phyloP scores from a whole-genome alignment of 35 echinoderm and acorn worm genomes.

The Stichopus chloronotus region DNA sequence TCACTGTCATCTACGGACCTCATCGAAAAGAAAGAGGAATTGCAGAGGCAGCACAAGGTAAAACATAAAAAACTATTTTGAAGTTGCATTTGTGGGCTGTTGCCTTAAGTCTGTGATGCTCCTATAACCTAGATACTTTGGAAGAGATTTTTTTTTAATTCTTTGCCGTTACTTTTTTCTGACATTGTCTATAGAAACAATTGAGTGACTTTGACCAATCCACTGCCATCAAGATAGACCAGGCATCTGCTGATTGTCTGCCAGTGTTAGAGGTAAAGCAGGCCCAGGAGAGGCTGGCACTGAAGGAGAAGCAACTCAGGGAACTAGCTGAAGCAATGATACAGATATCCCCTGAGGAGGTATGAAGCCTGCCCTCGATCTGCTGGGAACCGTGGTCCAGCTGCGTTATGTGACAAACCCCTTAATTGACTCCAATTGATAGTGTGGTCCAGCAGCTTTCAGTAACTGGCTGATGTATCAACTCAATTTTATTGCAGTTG shows the following conservation, averaged over 20 bases:
- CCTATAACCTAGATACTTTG: too few species aligned
- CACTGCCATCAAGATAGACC: constrained; percentile 58
- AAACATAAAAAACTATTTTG: neutral
- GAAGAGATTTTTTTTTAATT: too few species aligned
- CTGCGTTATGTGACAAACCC: neutral
- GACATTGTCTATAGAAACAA: constrained; percentile 96
- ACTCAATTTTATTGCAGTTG: too few species aligned
- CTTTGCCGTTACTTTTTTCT: too few species aligned
- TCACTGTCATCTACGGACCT: constrained; percentile 75
- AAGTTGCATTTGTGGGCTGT: neutral
- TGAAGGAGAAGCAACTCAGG: constrained; percentile 84
- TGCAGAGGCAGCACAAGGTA: constrained; percentile 91
- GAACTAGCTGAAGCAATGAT: constrained; percentile 97
- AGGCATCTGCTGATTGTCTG: constrained; percentile 13
- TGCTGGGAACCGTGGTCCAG: neutral
- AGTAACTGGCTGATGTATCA: too few species aligned
- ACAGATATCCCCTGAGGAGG: constrained; percentile 90
- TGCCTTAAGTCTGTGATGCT: too few species aligned
- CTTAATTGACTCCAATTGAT: neutral
- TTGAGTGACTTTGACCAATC: constrained; percentile 85
- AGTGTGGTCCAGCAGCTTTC: too few species aligned
- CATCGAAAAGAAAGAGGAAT: constrained; percentile 85
- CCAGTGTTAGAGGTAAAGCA: constrained; percentile 85
- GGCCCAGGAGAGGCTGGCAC: constrained; percentile 78
- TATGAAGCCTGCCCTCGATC: neutral